Evolutionary conservation across 2,113 vertebrate species (phyloP), one percentile per base, ranked within the genome.

Genomic region (Pachycephala philippinensis): DNA sequence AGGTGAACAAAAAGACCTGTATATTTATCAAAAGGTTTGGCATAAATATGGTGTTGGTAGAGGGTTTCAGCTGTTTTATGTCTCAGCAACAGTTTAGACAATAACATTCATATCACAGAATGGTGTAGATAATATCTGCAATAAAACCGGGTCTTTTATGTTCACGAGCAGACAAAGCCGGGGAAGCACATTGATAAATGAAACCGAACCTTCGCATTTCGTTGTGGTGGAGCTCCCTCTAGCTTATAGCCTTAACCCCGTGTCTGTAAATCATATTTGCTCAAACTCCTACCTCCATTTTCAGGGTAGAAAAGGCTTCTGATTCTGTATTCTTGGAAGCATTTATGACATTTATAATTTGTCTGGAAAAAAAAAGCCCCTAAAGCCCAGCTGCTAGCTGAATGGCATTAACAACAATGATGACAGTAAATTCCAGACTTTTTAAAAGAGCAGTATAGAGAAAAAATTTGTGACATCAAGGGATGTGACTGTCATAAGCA

Each of bases 101-200:
- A 97, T 97, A 97, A 96, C 96, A 90, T 97, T 95, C 96, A 94
- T 97, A 97, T 97, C 96, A 75, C 6, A 96, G 95, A 97, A 94
- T 42, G 93, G 94, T 90, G 89, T 81, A 95, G 97, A 97, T 97
- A 97, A 97, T 95, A 97, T 97, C 97, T 96, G 96, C 97, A 96
- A 97, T 97, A 97, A 97, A 96, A 59, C 93, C 24, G 79, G 89
- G 94, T 91, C 96, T 94, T 97, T 97, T 93, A 95, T 96, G 97
- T 84, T 94, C 86, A 31, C 54, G 87, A 39, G 83, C 96, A 97
- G 96, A 97, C 97, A 97, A 97, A 97, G 97, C 96, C 96, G 77
- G 78, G 65, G 53, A 56, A 87, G 75, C 81, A 84, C 89, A 90
- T 45, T 95, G 95, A 97, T 91, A 95, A 95, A 97, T 95, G 95